Base-by-base conservation (phyloP, 1,140 invertebrate species). In the Matsumurasca onukii region DNA sequence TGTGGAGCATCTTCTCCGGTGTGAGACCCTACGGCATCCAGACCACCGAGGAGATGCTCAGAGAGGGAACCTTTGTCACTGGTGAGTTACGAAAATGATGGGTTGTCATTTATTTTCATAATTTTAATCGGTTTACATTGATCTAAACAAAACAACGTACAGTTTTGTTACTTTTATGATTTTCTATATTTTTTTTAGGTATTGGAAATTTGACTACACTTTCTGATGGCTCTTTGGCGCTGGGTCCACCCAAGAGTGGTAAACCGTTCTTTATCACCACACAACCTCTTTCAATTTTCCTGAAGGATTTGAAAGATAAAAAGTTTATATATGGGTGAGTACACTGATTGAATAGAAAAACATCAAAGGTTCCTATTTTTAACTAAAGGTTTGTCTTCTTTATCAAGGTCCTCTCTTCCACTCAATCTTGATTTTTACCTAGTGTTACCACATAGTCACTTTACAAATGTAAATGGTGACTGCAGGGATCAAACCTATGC, bases 11-110 rank as follows among this genome's bases (percentile, higher is more conserved):
- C 52, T 73, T 73, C 59, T 61, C 48, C 79, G 81, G 81, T 29
- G 81, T 91, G 9, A 80, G 88, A 3, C 89, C 91, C 76, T 82
- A 87, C 71, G 91, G 91, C 0, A 77, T 92, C 22, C 90, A 92
- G 77, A 88, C 87, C 0, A 92, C 90, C 20, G 91, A 93, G 78
- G 87, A 91, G 80, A 88, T 93, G 82, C 79, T 93, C 1, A 81
- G 88, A 5, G 88, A 89, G 76, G 90, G 89, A 39, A 86, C 88
- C 49, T 83, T 90, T 62, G 84, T 93, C 2, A 92, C 90, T 2
- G 90, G 88, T 30, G 86, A 57, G 2, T 49, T 91, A 39, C 34
- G 17, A 17, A 39, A 9, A 9, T 9, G 17, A 39, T 9, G 34
- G 5, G 17, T 39, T 39, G 17, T 9, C 5, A 39, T 39, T 39